phyloP scores from a whole-genome alignment of 2,888 invertebrate species.

The Malthinus seriepunctatus region DNA sequence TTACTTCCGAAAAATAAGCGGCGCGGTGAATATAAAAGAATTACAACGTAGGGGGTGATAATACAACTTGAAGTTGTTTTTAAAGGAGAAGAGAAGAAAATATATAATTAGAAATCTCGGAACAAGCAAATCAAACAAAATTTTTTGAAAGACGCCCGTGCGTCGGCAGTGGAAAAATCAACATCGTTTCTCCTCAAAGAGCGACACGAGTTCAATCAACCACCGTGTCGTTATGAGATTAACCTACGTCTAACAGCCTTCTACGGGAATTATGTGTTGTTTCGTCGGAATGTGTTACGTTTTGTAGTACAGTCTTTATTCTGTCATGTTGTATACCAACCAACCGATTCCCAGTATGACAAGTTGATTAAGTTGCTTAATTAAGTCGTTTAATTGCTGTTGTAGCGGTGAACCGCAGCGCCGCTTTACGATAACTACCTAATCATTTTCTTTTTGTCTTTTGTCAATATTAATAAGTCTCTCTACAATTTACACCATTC shows the following conservation, averaged over 20 bases:
- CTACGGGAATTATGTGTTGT: constrained; percentile 34
- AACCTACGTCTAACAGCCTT: constrained; percentile 37
- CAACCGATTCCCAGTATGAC: constrained; percentile 56
- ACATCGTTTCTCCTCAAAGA: constrained; percentile 29
- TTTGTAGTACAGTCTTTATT: constrained; percentile 43
- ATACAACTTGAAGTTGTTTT: constrained; percentile 47
- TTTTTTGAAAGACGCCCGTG: constrained; percentile 32
- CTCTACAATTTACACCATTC: too few relatives aligned
- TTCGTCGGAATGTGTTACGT: constrained; percentile 40
- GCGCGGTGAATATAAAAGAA: constrained; percentile 45
- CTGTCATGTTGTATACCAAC: constrained; percentile 39
- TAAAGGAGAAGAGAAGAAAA: constrained; percentile 45
- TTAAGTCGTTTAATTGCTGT: constrained; percentile 62
- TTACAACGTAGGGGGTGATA: constrained; percentile 46
- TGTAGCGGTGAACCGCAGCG: constrained; percentile 45
- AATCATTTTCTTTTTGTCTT: too few relatives aligned
- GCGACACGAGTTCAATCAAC: constrained; percentile 37
- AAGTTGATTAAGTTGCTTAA: constrained; percentile 62
- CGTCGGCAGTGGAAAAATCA: constrained; percentile 23
- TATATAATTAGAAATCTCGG: constrained; percentile 51
- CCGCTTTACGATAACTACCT: constrained; percentile 14
- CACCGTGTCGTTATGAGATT: constrained; percentile 36
- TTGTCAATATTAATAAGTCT: too few relatives aligned
- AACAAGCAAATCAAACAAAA: constrained; percentile 47
- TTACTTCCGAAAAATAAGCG: constrained; percentile 41